Conservation (phyloP, 1,140 invertebrate genomes). For the Ceratosolen solmsi region DNA sequence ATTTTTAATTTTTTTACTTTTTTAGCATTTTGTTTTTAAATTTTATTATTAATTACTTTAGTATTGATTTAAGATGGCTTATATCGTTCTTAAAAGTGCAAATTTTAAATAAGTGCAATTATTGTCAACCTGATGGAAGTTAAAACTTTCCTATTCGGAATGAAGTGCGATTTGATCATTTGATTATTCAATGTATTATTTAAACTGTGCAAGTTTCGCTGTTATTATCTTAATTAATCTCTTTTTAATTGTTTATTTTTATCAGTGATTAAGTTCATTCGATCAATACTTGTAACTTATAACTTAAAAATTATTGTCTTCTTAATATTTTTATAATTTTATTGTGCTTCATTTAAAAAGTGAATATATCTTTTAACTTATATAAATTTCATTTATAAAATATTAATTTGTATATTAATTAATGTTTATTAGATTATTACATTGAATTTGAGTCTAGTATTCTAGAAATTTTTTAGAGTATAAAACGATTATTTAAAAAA, state of each 20-base stretch:
- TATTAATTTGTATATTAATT: background rate
- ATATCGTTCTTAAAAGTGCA: conserved; percentile 48
- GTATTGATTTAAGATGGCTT: conserved; percentile 16
- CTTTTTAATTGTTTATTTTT: background rate
- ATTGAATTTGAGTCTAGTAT: conserved; percentile 16
- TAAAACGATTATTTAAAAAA: background rate
- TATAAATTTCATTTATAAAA: conserved; percentile 44
- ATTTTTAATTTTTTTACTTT: no score
- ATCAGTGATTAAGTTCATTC: background rate
- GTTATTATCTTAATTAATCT: conserved; percentile 34
- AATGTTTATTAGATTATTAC: conserved; percentile 26
- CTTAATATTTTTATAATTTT: conserved; percentile 19
- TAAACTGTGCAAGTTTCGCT: background rate
- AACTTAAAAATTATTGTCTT: conserved; percentile 37
- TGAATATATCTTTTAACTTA: conserved; percentile 33
- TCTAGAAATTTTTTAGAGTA: conserved; percentile 23
- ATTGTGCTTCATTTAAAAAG: conserved; percentile 49
- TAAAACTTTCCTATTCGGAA: conserved; percentile 42
- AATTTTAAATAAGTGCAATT: conserved; percentile 55
- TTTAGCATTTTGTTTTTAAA: background rate
- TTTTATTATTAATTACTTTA: background rate
- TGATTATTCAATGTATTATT: conserved; percentile 1
- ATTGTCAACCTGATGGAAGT: conserved; percentile 54
- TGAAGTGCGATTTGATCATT: background rate
- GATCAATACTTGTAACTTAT: background rate